phyloP scores from a whole-genome alignment of 2,113 vertebrate species.

The Gallinago paraguaiae region DNA sequence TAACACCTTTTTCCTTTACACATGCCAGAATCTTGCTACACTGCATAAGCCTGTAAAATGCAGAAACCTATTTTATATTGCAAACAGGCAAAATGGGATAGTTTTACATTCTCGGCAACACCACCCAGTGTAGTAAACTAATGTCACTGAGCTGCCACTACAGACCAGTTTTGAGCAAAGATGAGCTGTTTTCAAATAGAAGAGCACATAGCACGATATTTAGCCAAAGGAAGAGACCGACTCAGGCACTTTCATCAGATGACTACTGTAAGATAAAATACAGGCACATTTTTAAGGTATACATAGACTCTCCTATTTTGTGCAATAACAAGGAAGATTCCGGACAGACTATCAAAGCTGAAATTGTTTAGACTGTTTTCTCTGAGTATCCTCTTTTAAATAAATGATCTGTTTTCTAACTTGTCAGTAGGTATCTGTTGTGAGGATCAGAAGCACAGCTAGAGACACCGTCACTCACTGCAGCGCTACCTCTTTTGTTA shows the following conservation, averaged over 20 bases:
- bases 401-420: background rate
- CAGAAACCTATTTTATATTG: constrained; percentile 3
- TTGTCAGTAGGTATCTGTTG: background rate
- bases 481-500: background rate
- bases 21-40: constrained; percentile 46
- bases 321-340: background rate
- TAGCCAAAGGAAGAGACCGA: background rate
- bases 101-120: constrained; percentile 11
- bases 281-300: background rate
- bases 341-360: background rate
- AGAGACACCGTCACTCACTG: background rate
- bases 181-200: background rate
- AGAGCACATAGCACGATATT: background rate
- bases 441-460: background rate
- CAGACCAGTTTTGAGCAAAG: background rate
- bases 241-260: background rate
- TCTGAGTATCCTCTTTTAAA: background rate
- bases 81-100: constrained; percentile 35
- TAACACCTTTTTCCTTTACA: constrained; percentile 60
- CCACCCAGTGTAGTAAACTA: background rate
- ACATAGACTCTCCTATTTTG: background rate
- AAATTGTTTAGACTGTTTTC: background rate
- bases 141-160: background rate
- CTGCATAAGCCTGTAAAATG: background rate
- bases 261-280: background rate